Evolutionary conservation across 2,797 vertebrate species (phyloP), one percentile per base, ranked within the genome.

Genomic region (Glyptemys insculpta): DNA sequence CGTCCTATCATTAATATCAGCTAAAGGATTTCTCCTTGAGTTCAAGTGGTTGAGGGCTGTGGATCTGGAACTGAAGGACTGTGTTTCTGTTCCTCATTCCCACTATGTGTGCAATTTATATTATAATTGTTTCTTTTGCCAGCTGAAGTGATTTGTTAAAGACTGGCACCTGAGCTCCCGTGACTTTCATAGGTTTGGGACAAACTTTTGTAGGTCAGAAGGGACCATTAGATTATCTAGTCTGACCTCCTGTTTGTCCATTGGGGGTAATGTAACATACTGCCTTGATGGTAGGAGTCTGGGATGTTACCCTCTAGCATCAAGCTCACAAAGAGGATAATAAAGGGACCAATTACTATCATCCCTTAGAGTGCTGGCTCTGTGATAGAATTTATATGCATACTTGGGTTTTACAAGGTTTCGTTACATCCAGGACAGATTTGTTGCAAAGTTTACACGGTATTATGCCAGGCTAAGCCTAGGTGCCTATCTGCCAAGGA

Each of bases 21-120:
- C 3, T 47, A 12, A n/a, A 86, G 18, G 57, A 29, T 47, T 81
- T 86, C 1, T 29, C 1, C 0, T 0, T 18, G 21, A 78, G 50
- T 54, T 19, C 85, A 57, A 88, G 85, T 3, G 3, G 3, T 83
- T 44, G 9, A 92, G n/a, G 41, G 86, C 6, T 12, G 4, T 2
- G 37, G 54, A 83, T 81, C 72, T 87, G 5, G 54, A 87, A n/a
- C 54, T 10, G 44, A 65, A 49, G n/a, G 18, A 11, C 12, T 19
- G 5, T 23, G 25, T 15, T 83, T 91, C 72, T 85, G 18, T 27
- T 83, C 37, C 59, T 12, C 65, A 23, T 8, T n/a, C 65, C 65
- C 59, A 62, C 12, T 16, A 18, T 15, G 8, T 37, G 62, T 68
- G 65, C n/a, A 37, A 68, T 68, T 11, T 19, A 12, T 21, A 9